Evolutionary conservation across 2,888 invertebrate species (phyloP), one percentile per base, ranked within the genome.

Genomic region (Parnassius glacialis): DNA sequence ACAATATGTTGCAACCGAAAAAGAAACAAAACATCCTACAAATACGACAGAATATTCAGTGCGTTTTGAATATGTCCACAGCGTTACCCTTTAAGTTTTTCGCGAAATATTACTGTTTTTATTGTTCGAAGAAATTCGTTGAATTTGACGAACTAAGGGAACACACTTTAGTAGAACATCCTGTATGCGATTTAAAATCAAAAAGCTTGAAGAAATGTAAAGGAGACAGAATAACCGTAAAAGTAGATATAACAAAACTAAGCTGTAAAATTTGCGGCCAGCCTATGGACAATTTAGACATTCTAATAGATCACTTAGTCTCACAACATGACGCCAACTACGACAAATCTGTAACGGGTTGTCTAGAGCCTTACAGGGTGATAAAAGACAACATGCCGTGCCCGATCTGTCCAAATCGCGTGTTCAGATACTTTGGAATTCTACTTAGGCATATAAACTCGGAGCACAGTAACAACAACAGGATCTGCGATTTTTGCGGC

Each of bases 401-500:
- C 42, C 86, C 87, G 0, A 64, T 81, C 45, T 91, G 90, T 54
- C 72, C 81, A 0, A 79, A 82, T 2, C 59, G 64, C 43, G 74
- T 74, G 0, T 91, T 91, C 57, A 64, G 87, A 12, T 91, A 90
- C 60, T 86, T 90, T 52, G 82, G 83, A 0, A 84, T 82, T 0
- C 69, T 91, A 1, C 69, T 88, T 3, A 75, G 86, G 2, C 90
- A 91, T 58, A 80, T 90, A 54, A 90, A 88, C 47, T 77, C 84
- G 0, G 86, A 83, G 34, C 90, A 91, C 45, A 87, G 82, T 54
- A 81, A 87, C 34, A 81, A 87, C 34, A 87, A 89, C 50, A 89
- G 80, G 12, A 89, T 91, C 11, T 91, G 91, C 67, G 87, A 87
- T 59, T 87, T 83, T 58, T 91, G 90, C 65, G 90, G 90, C 0